Conservation (phyloP, 2,797 vertebrate species). For the Emydoidea blandingii region DNA sequence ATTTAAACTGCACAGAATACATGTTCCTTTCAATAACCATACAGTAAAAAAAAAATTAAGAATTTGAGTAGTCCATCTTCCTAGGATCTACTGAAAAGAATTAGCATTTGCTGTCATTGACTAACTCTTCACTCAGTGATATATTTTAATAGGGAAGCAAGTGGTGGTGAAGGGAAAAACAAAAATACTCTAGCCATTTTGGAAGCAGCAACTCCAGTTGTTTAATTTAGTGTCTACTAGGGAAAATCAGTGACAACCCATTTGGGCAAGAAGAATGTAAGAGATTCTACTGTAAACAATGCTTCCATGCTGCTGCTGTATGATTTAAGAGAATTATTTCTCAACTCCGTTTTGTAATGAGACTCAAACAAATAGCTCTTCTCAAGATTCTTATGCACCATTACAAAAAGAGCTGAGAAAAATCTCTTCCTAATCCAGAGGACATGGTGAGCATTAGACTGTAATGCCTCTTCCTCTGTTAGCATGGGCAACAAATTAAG, state of each 20-base stretch:
- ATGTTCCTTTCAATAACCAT: background rate
- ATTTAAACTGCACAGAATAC: background rate
- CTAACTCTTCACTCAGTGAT: background rate
- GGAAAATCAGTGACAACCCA: background rate
- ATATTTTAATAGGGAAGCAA: background rate
- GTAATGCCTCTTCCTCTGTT: background rate
- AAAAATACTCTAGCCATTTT: background rate
- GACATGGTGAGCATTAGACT: background rate
- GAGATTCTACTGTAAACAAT: background rate
- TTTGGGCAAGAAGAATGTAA: background rate
- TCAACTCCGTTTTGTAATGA: background rate
- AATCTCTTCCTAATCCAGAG: background rate
- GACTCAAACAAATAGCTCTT: background rate
- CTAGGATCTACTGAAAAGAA: background rate
- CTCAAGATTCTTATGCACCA: background rate
- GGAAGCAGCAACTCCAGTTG: background rate
- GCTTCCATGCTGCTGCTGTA: background rate
- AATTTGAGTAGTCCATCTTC: background rate
- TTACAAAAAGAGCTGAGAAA: background rate
- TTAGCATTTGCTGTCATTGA: background rate
- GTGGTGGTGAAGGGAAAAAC: background rate
- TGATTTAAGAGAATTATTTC: background rate
- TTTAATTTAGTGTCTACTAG: background rate
- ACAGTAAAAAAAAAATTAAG: background rate
- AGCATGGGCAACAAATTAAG: constrained; percentile 24